These are phyloP conservation scores for Holcopasites calliopsidis DNA, from an alignment of 1,140 invertebrate genomes.

Conservation along the genomic window DNA sequence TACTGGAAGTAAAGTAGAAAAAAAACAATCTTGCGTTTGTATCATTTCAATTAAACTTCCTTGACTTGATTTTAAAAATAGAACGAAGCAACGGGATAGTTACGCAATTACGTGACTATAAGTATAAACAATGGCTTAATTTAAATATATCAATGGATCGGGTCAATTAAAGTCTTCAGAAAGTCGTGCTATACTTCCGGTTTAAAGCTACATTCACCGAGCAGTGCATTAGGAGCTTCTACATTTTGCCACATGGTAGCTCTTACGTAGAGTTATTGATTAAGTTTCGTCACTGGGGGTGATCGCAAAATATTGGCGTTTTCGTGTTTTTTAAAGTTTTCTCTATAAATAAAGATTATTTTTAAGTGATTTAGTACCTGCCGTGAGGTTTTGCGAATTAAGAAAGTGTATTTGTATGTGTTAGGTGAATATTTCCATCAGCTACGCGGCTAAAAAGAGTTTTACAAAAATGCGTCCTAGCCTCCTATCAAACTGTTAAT, in stretches of 20 bases:
- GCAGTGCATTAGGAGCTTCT: conserved; percentile 14
- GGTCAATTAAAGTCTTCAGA: background rate
- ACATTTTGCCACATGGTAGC: conserved; percentile 55
- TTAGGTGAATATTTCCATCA: background rate
- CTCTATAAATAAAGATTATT: conserved; percentile 4
- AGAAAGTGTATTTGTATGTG: background rate
- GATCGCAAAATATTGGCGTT: background rate
- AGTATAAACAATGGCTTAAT: background rate
- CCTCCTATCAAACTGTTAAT: conserved; percentile 48
- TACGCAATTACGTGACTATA: background rate
- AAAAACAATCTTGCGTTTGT: background rate
- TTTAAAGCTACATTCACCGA: background rate
- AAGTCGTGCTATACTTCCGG: background rate
- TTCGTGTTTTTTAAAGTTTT: background rate
- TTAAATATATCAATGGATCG: background rate
- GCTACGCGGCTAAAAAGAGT: conserved; percentile 56
- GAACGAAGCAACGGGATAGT: background rate
- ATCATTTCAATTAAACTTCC: background rate
- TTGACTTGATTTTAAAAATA: background rate
- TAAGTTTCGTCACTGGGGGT: background rate
- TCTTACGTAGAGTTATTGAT: conserved; percentile 64
- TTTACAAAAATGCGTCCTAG: conserved; percentile 63
- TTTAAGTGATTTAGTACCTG: background rate
- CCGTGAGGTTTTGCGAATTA: background rate
- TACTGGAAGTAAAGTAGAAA: background rate